Evolutionary conservation across 2,113 vertebrate species (phyloP), one percentile per base, ranked within the genome.

Genomic region (Apteryx mantelli): DNA sequence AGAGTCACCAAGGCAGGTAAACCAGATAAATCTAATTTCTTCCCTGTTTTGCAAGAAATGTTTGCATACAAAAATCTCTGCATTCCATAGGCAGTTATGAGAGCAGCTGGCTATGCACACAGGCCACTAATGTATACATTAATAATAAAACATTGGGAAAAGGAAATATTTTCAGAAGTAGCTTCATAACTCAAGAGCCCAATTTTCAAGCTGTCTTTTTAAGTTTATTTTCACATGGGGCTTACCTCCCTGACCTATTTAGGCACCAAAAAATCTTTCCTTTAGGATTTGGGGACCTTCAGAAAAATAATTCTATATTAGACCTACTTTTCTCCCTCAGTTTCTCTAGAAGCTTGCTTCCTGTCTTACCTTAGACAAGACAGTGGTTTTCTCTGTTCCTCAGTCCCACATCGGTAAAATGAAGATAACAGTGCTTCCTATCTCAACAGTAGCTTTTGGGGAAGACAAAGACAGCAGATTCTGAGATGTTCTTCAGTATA

Each of bases 301-400:
- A 55, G 50, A 92, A 90, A 78, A n/a, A 34, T 66, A 91, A 75
- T 88, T 93, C 75, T 74, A 5, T 65, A 40, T 81, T 52, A 95
- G 58, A 88, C 7, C 20, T 88, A 40, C 85, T 91, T 94, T 81
- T 12, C 32, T 83, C 18, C 7, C 36, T 83, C 68, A 70, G 22
- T 13, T 40, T 77, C 75, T 88, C 73, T 36, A 75, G 50, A 91
- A 16, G 28, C 81, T 94, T 92, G n/a, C 52, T 79, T 84, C 50
- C 60, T 82, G 15, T 81, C 60, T 82, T 88, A 61, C 48, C 26
- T 92, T 79, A 78, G 50, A 91, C 19, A 88, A 63, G 68, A 25
- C 9, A 36, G 70, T 38, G 28, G 14, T 93, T 93, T 97, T 94
- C 66, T 82, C 82, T 83, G 48, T 61, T 94, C 40, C 50, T 78